Base-by-base conservation (phyloP, 1,140 invertebrate species). In the Heliconius hewitsoni region DNA sequence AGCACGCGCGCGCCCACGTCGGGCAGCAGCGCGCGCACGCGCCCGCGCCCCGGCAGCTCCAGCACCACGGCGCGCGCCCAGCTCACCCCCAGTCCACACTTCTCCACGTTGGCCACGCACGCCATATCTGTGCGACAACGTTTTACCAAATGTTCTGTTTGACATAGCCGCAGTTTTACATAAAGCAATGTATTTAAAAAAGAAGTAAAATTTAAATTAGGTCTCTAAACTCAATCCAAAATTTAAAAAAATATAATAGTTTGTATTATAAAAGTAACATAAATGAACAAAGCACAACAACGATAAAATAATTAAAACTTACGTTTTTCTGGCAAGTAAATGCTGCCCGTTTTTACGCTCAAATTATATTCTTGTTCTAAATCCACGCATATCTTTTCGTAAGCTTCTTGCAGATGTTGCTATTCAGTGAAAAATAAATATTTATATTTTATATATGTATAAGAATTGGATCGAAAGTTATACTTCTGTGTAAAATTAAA, bases 321-420 rank as follows among this genome's bases (percentile, higher is more conserved):
- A 94, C 93, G 88, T 82, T 87, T 83, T 84, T 92, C 89, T 23
- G 93, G 93, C 30, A 93, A 84, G 82, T 91, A 91, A 72, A 95
- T 86, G 23, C 71, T 85, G 57, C 87, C 89, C 11, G 19, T 82
- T 23, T 82, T 85, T 8, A 84, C 77, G 72, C 77, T 85, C 19
- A 86, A 23, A 77, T 77, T 89, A 71, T 94, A 94, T 52, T 91
- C 89, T 74, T 89, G 86, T 13, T 91, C 88, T 34, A 94, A 84
- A 72, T 93, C 89, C 76, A 90, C 88, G 74, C 82, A 89, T 3
- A 94, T 77, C 66, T 91, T 90, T 71, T 93, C 88, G 76, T 87
- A 94, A 19, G 87, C 83, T 9, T 76, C 77, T 79, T 90, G 85
- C 19, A 89, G 76, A 80, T 92, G 86, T 60, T 74, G 80, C 91